Percentiles rank a stretch among this genome's conserved stretches.
Evolutionary conservation across 2,888 invertebrate species (phyloP).

Genomic region (Erpobdella octoculata): DNA sequence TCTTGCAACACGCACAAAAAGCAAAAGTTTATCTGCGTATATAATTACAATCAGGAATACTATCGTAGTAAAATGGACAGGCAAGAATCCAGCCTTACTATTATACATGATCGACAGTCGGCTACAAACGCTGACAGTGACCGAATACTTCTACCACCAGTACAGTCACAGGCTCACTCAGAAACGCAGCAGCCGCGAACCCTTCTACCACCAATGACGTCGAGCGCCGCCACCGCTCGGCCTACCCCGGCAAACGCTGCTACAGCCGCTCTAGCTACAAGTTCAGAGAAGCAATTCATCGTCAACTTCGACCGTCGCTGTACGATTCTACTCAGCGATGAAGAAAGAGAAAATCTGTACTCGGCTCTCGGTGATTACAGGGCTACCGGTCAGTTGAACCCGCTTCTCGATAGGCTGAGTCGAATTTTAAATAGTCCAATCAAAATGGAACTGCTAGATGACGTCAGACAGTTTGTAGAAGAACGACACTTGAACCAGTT

Average conservation of each 20-base stretch:
- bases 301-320: slow-evolving; percentile 24
- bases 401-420: slow-evolving; percentile 38
- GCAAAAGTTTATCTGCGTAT: too few species aligned
- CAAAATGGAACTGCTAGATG: slow-evolving; percentile 41
- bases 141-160: too few species aligned
- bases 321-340: slow-evolving; percentile 21
- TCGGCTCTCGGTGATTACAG: slow-evolving; percentile 39
- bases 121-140: too few species aligned
- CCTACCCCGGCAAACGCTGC: background rate
- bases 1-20: too few species aligned
- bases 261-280: background rate
- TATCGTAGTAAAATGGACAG: too few species aligned
- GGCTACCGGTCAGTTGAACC: slow-evolving; percentile 32
- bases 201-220: too few species aligned
- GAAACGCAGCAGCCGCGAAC: too few species aligned
- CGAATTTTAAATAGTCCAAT: slow-evolving; percentile 41
- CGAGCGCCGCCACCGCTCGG: too few species aligned
- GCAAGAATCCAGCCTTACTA: too few species aligned
- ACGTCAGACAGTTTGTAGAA: slow-evolving; percentile 41
- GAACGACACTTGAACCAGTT: slow-evolving; percentile 38
- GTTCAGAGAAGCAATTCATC: slow-evolving; percentile 3
- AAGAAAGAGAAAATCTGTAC: slow-evolving; percentile 41
- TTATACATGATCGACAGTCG: too few species aligned
- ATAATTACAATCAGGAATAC: too few species aligned
- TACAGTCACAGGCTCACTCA: too few species aligned